Conservation (phyloP, 2,888 invertebrate genomes). For the Augochlorella aurata region DNA sequence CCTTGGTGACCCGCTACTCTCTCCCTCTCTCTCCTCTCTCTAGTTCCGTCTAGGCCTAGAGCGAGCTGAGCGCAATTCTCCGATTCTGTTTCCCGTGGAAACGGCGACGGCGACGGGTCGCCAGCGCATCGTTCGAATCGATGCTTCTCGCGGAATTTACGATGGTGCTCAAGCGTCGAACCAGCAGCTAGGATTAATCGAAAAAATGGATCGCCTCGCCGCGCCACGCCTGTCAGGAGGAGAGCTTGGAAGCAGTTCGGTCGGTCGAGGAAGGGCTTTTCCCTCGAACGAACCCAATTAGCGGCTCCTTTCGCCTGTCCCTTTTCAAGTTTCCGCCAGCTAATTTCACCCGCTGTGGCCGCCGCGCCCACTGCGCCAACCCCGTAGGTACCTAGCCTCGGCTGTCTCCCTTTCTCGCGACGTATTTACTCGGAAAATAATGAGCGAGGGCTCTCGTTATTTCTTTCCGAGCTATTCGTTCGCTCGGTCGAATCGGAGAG, state of each 20-base stretch:
- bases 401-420: constrained; percentile 15
- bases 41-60: neutral
- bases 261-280: constrained; percentile 13
- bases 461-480: constrained; percentile 44
- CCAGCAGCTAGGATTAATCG: constrained; percentile 5
- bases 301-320: constrained; percentile 33
- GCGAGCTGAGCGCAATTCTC: constrained; percentile 49
- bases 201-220: neutral
- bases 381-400: neutral
- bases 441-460: constrained; percentile 63
- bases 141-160: neutral
- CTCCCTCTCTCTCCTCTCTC: neutral
- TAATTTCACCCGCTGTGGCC: constrained; percentile 42
- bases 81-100: constrained; percentile 57
- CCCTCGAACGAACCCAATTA: constrained; percentile 52
- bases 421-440: constrained; percentile 65
- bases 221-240: no score
- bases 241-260: constrained; percentile 1
- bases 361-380: neutral
- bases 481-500: neutral
- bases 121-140: neutral
- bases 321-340: constrained; percentile 50
- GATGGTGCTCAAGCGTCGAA: neutral
- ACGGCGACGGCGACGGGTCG: neutral
- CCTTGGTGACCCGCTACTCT: constrained; percentile 69